phyloP scores from a whole-genome alignment of 2,797 vertebrate species.

The Anguilla pacifica region DNA sequence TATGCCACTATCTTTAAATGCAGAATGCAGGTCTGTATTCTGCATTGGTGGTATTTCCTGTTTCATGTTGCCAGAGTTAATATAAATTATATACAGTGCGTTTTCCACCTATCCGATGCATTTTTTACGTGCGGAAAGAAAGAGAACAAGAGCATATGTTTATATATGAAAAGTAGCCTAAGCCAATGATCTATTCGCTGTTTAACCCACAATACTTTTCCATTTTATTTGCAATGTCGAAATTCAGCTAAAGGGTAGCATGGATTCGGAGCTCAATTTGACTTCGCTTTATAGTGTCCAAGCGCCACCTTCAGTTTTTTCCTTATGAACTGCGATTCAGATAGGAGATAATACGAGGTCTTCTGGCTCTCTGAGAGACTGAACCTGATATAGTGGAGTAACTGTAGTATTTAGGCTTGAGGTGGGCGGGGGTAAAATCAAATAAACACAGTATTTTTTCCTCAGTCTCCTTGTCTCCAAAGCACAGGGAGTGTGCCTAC shows the following conservation, averaged over 20 bases:
- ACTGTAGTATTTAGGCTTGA: not conserved
- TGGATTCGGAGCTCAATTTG: not conserved
- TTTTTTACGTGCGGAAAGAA: too few relatives aligned
- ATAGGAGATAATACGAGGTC: not conserved
- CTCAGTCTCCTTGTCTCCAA: conserved; percentile 14
- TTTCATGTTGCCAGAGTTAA: not conserved
- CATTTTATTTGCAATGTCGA: not conserved
- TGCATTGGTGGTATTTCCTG: not conserved
- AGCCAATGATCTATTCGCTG: not conserved
- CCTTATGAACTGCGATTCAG: not conserved
- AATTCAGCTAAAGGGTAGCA: not conserved
- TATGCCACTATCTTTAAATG: not conserved
- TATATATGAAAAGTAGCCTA: not conserved
- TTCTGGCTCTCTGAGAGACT: not conserved
- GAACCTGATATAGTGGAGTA: not conserved
- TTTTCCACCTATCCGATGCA: not conserved
- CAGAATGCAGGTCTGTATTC: not conserved
- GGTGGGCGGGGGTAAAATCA: conserved; percentile 11
- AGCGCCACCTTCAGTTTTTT: conserved; percentile 63
- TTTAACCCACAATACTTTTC: not conserved
- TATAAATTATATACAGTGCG: not conserved
- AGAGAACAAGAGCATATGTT: not conserved
- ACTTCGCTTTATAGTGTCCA: conserved; percentile 48
- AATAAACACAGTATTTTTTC: not conserved
- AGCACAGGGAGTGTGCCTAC: not conserved